Evolutionary conservation across 2,113 vertebrate genomes (phyloP), one percentile per base, ranked within the genome.

Genomic region (Chaetodon auriga): DNA sequence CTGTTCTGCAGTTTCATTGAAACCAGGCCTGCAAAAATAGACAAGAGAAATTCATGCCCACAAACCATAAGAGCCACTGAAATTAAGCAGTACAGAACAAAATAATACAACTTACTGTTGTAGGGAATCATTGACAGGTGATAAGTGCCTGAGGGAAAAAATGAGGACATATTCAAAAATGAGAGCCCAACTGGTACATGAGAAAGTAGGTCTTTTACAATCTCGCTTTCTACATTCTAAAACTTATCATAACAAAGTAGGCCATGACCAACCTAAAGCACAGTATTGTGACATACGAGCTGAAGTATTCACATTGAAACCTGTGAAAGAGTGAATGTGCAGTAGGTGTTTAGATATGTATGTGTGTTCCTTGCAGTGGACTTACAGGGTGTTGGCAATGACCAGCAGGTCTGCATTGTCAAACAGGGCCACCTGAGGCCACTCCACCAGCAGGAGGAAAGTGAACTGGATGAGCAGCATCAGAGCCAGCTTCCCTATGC

Each of bases 401-500:
- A 98, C 95, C 89, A 99, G 95, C 78, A 98, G 93, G 93, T 99
- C 98, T 0, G 97, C 97, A 70, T 99, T 99, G 95, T 98, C 96
- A 11, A 99, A 99, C 78, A 99, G 94, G 79, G 92, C 69, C 25
- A 96, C 97, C 65, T 97, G 96, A 55, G 98, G 97, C 66, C 97
- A 97, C 94, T 98, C 97, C 49, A 97, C 94, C 88, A 99, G 93
- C 92, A 97, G 90, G 89, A 99, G 92, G 91, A 97, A 99, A 72
- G 93, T 88, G 89, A 96, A 90, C 95, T 97, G 97, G 76, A 99
- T 96, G 90, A 95, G 88, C 92, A 97, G 92, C 97, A 96, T 96
- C 86, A 99, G 96, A 64, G 95, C 95, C 94, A 99, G 93, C 92
- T 99, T 99, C 78, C 97, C 97, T 0, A 97, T 97, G 95, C 97